Evolutionary conservation across 2,888 invertebrate species (phyloP), one percentile per base, ranked within the genome.

Genomic region (Callosobruchus maculatus): DNA sequence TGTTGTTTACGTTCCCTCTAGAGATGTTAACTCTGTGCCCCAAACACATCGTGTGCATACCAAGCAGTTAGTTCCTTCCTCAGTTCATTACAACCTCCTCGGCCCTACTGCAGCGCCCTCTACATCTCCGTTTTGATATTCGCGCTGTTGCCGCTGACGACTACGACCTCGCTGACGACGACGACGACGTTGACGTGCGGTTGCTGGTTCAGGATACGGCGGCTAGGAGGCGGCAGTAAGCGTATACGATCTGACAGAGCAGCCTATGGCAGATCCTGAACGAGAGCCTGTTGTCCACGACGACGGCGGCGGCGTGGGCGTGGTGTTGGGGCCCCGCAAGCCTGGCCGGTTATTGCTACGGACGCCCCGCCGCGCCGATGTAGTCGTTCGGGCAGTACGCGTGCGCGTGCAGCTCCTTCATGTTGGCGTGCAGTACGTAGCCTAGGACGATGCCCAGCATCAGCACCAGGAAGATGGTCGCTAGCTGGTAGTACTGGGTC

Each of bases 401-500:
- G 72, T 76, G 75, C 18, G 75, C 67, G 22, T 74, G 69, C 31
- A 76, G 67, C 67, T 77, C 78, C 21, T 73, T 76, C 22, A 68
- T 22, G 69, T 79, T 76, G 20, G 66, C 72, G 21, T 69, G 74
- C 9, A 77, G 67, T 66, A 80, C 31, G 73, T 79, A 79, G 20
- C 76, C 77, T 68, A 82, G 74, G 71, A 80, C 69, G 72, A 80
- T 73, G 72, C 83, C 83, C 74, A 84, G 73, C 22, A 83, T 30
- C 72, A 90, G 73, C 68, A 89, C 85, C 68, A 90, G 80, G 67
- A 88, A 79, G 70, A 91, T 84, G 20, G 89, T 89, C 2, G 89
- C 83, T 75, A 89, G 86, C 81, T 90, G 89, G 71, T 90, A 83
- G 79, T 88, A 87, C 79, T 89, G 90, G 21, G 88, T 86, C 31